Evolutionary conservation across 2,888 invertebrate species (phyloP), one percentile per base, ranked within the genome.

Genomic region (Pocota personata): DNA sequence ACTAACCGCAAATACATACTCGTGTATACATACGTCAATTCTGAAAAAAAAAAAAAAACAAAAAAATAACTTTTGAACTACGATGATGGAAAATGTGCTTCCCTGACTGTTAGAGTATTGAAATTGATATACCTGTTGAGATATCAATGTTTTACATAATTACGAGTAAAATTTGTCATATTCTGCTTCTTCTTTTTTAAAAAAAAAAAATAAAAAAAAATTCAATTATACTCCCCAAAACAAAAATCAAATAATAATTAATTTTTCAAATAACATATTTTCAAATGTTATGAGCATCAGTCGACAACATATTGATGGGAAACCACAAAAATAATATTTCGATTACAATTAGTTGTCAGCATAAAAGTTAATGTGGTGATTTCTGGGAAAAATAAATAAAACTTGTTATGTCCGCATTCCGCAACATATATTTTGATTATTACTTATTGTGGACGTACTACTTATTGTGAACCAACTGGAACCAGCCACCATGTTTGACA

Each of bases 191-290:
- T 3, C 32, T 24, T 50, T 8, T 32, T n/a, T 30, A n/a, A 40
- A 6, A n/a, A 14, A 1, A 37, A 3, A n/a, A 14, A 50, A 46
- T 24, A 43, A 16, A n/a, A n/a, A n/a, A n/a, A n/a, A n/a, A n/a
- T n/a, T n/a, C 50, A 35, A 67, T 52, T 67, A 52, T 12, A 52
- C 19, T 27, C 8, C 10, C 27, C 14, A 14, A 52, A 67, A 67
- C 52, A 67, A 67, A 37, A 14, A 37, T 16, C 67, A 55, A 67
- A 67, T 67, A 67, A 67, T 67, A 67, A 67, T 67, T 67, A 52
- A 67, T 52, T 8, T 52, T 37, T 67, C 52, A 10, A 52, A 50
- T 37, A 19, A 48, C 40, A 40, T 4, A 14, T 35, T 30, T 8
- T 14, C n/a, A 16, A 35, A 24, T 50, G 24, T 67, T 35, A 14